Percentiles rank a stretch among this genome's conserved stretches.
These are phyloP conservation scores for Cloeon dipterum DNA, from an alignment of 2,888 invertebrate species.

Conservation along the genomic window DNA sequence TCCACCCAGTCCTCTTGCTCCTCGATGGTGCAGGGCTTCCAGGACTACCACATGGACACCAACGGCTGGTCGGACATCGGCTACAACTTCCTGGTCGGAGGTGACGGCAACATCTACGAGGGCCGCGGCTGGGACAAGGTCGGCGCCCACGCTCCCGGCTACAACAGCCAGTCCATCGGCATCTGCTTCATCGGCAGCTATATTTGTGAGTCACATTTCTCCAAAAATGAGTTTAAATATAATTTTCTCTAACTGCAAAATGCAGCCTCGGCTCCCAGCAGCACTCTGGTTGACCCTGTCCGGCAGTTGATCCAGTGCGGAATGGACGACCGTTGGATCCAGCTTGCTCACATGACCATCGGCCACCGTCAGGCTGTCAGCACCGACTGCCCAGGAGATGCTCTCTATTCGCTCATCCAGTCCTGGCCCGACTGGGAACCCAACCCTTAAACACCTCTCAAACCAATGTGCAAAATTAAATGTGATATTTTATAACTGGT, in stretches of 20 bases:
- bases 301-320: slow-evolving; percentile 1
- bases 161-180: slow-evolving; percentile 16
- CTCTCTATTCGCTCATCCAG: slow-evolving; percentile 12
- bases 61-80: slow-evolving; percentile 19
- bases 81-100: slow-evolving; percentile 25
- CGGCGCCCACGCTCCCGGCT: slow-evolving; percentile 20
- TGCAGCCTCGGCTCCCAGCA: neutral
- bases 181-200: slow-evolving; percentile 5
- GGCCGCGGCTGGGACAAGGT: slow-evolving; percentile 21
- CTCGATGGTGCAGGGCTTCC: slow-evolving; percentile 15
- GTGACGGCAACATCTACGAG: slow-evolving; percentile 23
- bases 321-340: neutral
- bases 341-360: neutral
- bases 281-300: neutral
- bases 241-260: too few species aligned
- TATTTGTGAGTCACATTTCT: neutral
- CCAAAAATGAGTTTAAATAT: too few species aligned
- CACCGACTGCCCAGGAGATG: slow-evolving; percentile 14
- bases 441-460: slow-evolving; percentile 1
- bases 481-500: too few species aligned
- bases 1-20: slow-evolving; percentile 13
- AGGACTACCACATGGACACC: slow-evolving; percentile 16
- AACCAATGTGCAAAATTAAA: neutral
- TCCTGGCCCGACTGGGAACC: slow-evolving; percentile 10
- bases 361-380: slow-evolving; percentile 12